Evolutionary conservation across 2,888 invertebrate species (phyloP).

Genomic region (Lordiphosa andalusiaca): DNA sequence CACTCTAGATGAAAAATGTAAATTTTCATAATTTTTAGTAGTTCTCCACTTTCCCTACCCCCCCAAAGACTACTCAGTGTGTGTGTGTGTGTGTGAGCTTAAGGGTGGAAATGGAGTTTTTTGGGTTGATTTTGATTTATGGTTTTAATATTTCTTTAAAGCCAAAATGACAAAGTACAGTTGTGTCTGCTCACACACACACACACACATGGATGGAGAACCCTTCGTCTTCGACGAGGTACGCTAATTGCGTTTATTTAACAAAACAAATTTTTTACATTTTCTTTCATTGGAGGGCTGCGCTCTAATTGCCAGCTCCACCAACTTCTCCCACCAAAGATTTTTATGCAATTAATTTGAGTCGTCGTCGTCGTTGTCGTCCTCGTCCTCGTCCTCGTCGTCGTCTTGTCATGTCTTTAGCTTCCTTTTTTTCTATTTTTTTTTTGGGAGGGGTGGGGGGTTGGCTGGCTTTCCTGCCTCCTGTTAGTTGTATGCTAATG

Average conservation of each 20-base stretch:
- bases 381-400: slow-evolving; percentile 42
- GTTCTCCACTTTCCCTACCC: slow-evolving; percentile 56
- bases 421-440: neutral
- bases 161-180: slow-evolving; percentile 53
- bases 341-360: slow-evolving; percentile 74
- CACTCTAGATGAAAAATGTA: slow-evolving; percentile 44
- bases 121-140: slow-evolving; percentile 61
- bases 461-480: slow-evolving; percentile 9
- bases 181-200: slow-evolving; percentile 3
- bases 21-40: slow-evolving; percentile 71
- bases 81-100: slow-evolving; percentile 12
- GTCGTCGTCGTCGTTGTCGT: slow-evolving; percentile 54
- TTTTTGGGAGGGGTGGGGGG: no score
- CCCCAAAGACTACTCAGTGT: neutral
- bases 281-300: slow-evolving; percentile 58
- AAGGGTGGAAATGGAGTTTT: slow-evolving; percentile 72
- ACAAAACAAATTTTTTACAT: slow-evolving; percentile 61
- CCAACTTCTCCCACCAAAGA: slow-evolving; percentile 30
- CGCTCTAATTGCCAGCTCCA: slow-evolving; percentile 8
- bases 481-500: slow-evolving; percentile 59
- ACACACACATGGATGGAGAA: slow-evolving; percentile 13
- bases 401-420: slow-evolving; percentile 42
- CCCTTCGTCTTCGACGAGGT: slow-evolving; percentile 28
- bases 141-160: slow-evolving; percentile 74
- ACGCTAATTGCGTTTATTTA: slow-evolving; percentile 72